A percentile compares a stretch with the other conserved stretches of the same genome.
Evolutionary conservation across 2,797 vertebrate species (phyloP).

Genomic region (Takifugu rubripes): DNA sequence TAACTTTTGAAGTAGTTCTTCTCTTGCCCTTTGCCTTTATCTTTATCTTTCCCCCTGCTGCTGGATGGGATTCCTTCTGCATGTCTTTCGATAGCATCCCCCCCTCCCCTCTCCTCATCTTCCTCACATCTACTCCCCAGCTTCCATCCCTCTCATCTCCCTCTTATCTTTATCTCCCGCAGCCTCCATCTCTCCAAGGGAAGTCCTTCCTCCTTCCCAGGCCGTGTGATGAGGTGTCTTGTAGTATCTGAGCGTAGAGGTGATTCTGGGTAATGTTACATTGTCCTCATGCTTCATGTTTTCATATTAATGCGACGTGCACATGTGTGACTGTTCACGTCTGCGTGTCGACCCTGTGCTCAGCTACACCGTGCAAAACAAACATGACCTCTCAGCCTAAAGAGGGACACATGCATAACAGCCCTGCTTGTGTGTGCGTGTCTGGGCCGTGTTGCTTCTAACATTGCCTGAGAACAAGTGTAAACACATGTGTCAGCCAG

Average conservation of each 20-base stretch:
- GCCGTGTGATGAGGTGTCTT: slow-evolving; percentile 39
- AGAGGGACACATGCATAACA: slow-evolving; percentile 18
- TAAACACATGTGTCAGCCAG: slow-evolving; percentile 49
- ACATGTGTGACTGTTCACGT: background rate
- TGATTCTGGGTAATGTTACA: background rate
- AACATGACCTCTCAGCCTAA: slow-evolving; percentile 19
- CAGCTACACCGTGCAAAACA: slow-evolving; percentile 5
- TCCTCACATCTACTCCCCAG: background rate
- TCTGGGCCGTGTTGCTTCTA: slow-evolving; percentile 23
- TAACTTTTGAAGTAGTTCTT: too few relatives aligned
- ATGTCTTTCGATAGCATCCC: slow-evolving; percentile 24
- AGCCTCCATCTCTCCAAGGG: slow-evolving; percentile 12
- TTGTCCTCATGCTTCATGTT: background rate
- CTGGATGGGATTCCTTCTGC: slow-evolving; percentile 36
- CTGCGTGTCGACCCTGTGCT: background rate
- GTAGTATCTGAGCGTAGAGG: slow-evolving; percentile 5
- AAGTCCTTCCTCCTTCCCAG: slow-evolving; percentile 18
- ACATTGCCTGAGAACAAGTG: slow-evolving; percentile 40
- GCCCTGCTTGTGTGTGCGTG: slow-evolving; percentile 5
- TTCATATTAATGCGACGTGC: background rate
- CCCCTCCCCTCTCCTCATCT: background rate
- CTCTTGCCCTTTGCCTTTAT: background rate
- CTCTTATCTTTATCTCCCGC: slow-evolving; percentile 38
- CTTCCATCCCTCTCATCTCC: slow-evolving; percentile 29
- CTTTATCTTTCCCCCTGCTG: slow-evolving; percentile 18